A percentile compares a stretch with the other conserved stretches of the same genome.
Conservation (phyloP, 2,113 vertebrate genomes). For the Phyllostomus discolor region DNA sequence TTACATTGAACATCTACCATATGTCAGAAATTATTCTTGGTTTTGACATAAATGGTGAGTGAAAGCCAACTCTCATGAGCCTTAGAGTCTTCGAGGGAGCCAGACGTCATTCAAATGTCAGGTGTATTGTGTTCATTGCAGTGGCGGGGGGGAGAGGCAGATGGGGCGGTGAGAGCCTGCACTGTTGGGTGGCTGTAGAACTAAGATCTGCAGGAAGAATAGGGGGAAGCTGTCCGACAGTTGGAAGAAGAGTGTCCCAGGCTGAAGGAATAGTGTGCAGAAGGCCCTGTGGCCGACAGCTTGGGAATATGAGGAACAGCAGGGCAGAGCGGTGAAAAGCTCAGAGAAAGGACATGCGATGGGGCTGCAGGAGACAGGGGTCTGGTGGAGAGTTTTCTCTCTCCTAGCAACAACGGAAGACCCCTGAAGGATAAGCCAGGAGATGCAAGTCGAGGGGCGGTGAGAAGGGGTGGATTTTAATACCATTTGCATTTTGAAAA, state of each 20-base stretch:
- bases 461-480: neutral
- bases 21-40: neutral
- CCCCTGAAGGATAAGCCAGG: neutral
- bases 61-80: neutral
- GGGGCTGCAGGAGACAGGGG: neutral
- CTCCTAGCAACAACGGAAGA: neutral
- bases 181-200: neutral
- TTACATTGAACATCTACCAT: neutral
- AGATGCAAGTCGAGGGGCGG: neutral
- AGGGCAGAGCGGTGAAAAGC: neutral
- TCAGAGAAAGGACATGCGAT: neutral
- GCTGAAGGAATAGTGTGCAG: neutral
- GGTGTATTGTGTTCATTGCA: neutral
- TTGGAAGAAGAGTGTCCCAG: neutral
- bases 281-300: too few species aligned
- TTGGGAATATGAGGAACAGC: neutral
- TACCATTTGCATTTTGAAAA: slow-evolving; percentile 1
- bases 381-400: neutral
- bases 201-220: neutral
- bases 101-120: neutral
- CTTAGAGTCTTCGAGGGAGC: neutral
- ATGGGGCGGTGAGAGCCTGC: neutral
- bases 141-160: neutral
- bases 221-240: neutral
- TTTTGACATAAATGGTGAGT: neutral